Percentiles rank a stretch among this genome's conserved stretches.
phyloP scores from a whole-genome alignment of 2,113 vertebrate species.

The Bos javanicus region DNA sequence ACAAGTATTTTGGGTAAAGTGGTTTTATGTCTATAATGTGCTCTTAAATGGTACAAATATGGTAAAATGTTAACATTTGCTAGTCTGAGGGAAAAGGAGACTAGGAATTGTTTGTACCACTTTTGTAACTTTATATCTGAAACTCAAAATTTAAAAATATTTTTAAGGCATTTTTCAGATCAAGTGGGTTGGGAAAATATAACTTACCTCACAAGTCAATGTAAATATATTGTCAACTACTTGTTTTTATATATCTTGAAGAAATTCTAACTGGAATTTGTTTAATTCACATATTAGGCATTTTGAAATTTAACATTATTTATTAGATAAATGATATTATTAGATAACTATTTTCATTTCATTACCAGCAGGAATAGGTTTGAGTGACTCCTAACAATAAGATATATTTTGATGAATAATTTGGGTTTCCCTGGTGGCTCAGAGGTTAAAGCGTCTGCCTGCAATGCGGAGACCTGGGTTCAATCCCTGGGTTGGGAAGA shows the following conservation, averaged over 20 bases:
- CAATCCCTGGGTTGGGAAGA: too few relatives aligned
- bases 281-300: background rate
- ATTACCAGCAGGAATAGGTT: background rate
- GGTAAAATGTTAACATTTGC: background rate
- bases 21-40: background rate
- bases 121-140: background rate
- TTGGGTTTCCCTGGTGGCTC: background rate
- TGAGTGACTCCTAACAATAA: background rate
- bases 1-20: background rate
- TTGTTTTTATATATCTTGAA: background rate
- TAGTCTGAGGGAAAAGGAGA: background rate
- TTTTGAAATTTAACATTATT: conserved; percentile 25
- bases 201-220: background rate
- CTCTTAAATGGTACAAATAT: background rate
- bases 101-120: background rate
- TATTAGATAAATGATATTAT: background rate
- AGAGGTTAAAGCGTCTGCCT: too few relatives aligned
- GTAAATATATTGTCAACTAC: conserved; percentile 8
- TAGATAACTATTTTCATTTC: background rate
- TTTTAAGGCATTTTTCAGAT: background rate
- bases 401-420: conserved; percentile 25
- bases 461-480: too few relatives aligned
- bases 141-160: background rate
- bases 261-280: background rate
- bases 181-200: background rate